Percentiles rank a stretch among this genome's conserved stretches.
Conservation (phyloP, 1,140 invertebrate genomes). For the Drosophila equinoxialis region DNA sequence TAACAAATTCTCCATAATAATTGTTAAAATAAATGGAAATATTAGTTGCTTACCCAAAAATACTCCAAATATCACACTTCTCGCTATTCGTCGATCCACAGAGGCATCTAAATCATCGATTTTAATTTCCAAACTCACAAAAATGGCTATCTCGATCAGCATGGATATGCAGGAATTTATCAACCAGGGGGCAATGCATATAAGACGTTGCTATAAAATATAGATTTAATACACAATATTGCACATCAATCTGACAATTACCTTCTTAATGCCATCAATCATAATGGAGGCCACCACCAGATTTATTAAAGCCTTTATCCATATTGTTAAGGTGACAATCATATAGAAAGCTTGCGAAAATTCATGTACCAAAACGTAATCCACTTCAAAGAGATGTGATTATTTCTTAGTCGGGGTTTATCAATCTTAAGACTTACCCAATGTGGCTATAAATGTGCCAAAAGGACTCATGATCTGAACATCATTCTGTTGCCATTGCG, state of each 20-base stretch:
- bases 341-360: constrained; percentile 79
- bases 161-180: constrained; percentile 72
- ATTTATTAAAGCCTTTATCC: constrained; percentile 78
- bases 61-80: constrained; percentile 73
- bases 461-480: constrained; percentile 67
- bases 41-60: constrained; percentile 58
- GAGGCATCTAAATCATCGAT: constrained; percentile 78
- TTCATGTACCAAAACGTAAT: constrained; percentile 75
- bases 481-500: constrained; percentile 66
- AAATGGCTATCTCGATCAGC: constrained; percentile 68
- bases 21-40: background rate
- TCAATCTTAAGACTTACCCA: constrained; percentile 42
- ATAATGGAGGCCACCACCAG: constrained; percentile 72
- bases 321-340: constrained; percentile 72
- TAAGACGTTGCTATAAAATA: constrained; percentile 63
- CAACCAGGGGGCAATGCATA: constrained; percentile 79
- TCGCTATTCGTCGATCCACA: constrained; percentile 71
- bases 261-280: constrained; percentile 80
- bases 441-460: constrained; percentile 59
- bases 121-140: constrained; percentile 71
- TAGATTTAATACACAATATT: background rate
- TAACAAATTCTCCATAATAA: background rate
- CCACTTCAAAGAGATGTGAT: constrained; percentile 41
- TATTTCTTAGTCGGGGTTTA: background rate
- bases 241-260: background rate